Evolutionary conservation across 2,797 vertebrate species (phyloP).

Genomic region (Sebastes minor): DNA sequence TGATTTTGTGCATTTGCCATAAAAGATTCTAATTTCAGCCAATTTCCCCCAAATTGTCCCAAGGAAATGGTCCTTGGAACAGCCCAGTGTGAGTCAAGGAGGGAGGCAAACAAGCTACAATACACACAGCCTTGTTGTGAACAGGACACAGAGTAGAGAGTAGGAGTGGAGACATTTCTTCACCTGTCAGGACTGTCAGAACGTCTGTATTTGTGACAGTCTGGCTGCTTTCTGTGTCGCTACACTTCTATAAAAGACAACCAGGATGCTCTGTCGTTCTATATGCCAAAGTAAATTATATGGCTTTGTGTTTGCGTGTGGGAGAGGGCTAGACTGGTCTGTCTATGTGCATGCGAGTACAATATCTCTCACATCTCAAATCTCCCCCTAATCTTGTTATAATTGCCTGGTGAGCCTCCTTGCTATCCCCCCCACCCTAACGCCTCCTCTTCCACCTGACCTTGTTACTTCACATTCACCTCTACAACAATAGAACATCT

Average conservation of each 20-base stretch:
- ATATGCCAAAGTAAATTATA: slow-evolving; percentile 55
- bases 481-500: slow-evolving; percentile 45
- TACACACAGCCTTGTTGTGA: background rate
- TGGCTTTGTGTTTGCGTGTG: slow-evolving; percentile 48
- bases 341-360: slow-evolving; percentile 41
- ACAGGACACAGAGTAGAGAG: background rate
- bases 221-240: slow-evolving; percentile 8
- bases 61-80: background rate
- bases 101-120: background rate
- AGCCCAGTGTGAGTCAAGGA: background rate
- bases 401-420: slow-evolving; percentile 72
- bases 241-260: slow-evolving; percentile 31
- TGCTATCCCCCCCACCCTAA: slow-evolving; percentile 42
- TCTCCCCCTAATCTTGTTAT: slow-evolving; percentile 74
- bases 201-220: slow-evolving; percentile 39
- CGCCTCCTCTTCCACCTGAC: slow-evolving; percentile 54
- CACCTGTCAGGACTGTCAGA: slow-evolving; percentile 16
- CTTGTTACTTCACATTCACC: slow-evolving; percentile 52
- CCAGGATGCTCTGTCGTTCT: slow-evolving; percentile 21
- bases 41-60: background rate
- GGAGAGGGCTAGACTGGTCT: slow-evolving; percentile 38
- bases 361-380: slow-evolving; percentile 63
- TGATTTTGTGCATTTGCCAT: slow-evolving; percentile 10
- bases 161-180: slow-evolving; percentile 19
- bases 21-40: slow-evolving; percentile 16